Percentiles rank a stretch among this genome's conserved stretches.
phyloP scores from a whole-genome alignment of 2,888 invertebrate genomes.

The Axea sp. region DNA sequence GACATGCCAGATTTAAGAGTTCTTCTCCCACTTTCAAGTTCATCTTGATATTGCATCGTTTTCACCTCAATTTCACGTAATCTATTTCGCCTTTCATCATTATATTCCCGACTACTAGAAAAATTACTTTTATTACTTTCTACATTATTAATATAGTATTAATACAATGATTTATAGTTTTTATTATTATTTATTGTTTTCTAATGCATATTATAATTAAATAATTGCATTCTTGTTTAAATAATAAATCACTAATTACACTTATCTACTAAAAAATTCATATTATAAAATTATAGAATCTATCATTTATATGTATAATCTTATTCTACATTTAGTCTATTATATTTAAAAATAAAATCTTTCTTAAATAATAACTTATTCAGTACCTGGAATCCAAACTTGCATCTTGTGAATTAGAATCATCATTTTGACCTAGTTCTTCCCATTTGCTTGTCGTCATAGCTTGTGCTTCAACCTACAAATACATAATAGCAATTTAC shows the following conservation, averaged over 20 bases:
- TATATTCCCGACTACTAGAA: slow-evolving; percentile 80
- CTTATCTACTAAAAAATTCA: no score
- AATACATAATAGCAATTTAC: no score
- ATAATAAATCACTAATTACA: no score
- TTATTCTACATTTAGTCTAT: no score
- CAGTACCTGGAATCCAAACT: slow-evolving; percentile 79
- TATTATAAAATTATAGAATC: no score
- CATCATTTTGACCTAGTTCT: slow-evolving; percentile 82
- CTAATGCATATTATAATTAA: no score
- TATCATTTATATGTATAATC: no score
- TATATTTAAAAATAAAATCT: neutral
- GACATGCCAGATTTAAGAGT: slow-evolving; percentile 87
- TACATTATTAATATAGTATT: no score
- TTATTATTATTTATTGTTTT: neutral
- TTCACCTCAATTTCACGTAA: slow-evolving; percentile 96
- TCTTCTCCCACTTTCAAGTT: slow-evolving; percentile 92
- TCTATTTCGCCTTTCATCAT: slow-evolving; percentile 86
- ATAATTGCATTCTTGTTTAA: no score
- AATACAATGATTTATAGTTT: no score
- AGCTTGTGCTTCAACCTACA: slow-evolving; percentile 86
- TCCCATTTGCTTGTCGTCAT: slow-evolving; percentile 95
- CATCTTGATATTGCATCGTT: slow-evolving; percentile 97
- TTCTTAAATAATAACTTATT: no score
- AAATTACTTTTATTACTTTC: slow-evolving; percentile 10
- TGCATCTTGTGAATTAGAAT: slow-evolving; percentile 78